phyloP scores from a whole-genome alignment of 2,797 vertebrate species.

The Falco novaeseelandiae region DNA sequence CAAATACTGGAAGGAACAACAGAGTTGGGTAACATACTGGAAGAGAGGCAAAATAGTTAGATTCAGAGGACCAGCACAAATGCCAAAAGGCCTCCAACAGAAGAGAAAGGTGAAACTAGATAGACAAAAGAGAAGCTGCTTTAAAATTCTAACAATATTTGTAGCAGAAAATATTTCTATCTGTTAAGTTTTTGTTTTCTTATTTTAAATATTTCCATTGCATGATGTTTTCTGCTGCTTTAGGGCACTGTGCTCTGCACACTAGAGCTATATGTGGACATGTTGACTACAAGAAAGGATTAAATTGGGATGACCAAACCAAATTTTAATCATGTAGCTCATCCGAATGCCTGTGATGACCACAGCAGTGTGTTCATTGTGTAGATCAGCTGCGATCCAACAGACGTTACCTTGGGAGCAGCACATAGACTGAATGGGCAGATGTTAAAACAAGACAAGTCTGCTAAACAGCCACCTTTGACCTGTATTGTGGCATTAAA shows the following conservation, averaged over 20 bases:
- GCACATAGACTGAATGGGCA: background rate
- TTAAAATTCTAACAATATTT: background rate
- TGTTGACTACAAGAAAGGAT: background rate
- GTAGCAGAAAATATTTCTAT: background rate
- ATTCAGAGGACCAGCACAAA: slow-evolving; percentile 37
- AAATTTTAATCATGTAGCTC: background rate
- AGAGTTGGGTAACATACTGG: slow-evolving; percentile 69
- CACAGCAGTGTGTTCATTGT: background rate
- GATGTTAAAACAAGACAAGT: background rate
- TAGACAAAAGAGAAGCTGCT: background rate
- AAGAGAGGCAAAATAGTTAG: slow-evolving; percentile 61
- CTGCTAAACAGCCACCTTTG: background rate
- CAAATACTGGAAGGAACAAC: slow-evolving; percentile 73
- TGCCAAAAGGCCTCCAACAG: slow-evolving; percentile 31
- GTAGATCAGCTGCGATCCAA: background rate
- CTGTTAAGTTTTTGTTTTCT: background rate
- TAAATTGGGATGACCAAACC: background rate
- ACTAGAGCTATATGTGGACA: background rate
- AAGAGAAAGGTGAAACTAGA: slow-evolving; percentile 15
- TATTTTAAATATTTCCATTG: background rate
- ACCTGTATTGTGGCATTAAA: background rate
- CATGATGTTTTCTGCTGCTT: background rate
- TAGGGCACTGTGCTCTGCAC: background rate
- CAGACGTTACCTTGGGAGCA: background rate
- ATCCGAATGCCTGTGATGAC: background rate